These are phyloP conservation scores for Sycophaga agraensis DNA, from an alignment of 1,140 invertebrate species.

Conservation along the genomic window DNA sequence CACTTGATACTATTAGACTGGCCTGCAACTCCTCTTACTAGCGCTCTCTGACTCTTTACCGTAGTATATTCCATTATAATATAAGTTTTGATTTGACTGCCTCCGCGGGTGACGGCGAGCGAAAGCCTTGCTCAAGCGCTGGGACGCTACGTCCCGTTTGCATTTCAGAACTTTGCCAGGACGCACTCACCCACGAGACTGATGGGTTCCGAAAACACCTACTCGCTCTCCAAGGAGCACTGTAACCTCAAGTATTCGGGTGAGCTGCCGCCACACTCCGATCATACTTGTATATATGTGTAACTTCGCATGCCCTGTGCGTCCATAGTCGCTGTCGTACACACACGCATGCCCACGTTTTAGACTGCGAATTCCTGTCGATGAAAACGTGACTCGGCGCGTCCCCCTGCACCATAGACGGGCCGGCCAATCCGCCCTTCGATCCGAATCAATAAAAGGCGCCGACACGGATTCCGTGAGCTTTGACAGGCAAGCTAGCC, in stretches of 20 bases:
- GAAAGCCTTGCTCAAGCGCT: slow-evolving; percentile 5
- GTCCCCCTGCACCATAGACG: too few relatives aligned
- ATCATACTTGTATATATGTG: too few relatives aligned
- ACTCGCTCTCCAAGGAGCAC: slow-evolving; percentile 54
- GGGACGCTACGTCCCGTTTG: slow-evolving; percentile 26
- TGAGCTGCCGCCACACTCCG: too few relatives aligned
- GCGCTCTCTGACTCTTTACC: background rate
- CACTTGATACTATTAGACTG: too few relatives aligned
- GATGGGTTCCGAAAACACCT: slow-evolving; percentile 57
- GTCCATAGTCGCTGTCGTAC: too few relatives aligned
- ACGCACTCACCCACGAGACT: slow-evolving; percentile 57
- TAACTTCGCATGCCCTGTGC: too few relatives aligned
- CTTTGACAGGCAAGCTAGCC: slow-evolving; percentile 7
- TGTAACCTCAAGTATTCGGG: slow-evolving; percentile 55
- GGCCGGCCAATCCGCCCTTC: background rate
- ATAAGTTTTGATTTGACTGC: too few relatives aligned
- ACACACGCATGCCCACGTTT: too few relatives aligned
- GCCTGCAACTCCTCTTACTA: background rate
- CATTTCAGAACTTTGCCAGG: slow-evolving; percentile 55
- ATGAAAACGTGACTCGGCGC: too few relatives aligned
- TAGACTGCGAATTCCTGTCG: too few relatives aligned
- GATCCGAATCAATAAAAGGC: slow-evolving; percentile 11
- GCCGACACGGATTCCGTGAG: slow-evolving; percentile 29
- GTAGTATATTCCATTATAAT: too few relatives aligned
- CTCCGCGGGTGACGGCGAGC: background rate